Evolutionary conservation across 2,113 vertebrate species (phyloP), one percentile per base, ranked within the genome.

Genomic region (Podarcis muralis): DNA sequence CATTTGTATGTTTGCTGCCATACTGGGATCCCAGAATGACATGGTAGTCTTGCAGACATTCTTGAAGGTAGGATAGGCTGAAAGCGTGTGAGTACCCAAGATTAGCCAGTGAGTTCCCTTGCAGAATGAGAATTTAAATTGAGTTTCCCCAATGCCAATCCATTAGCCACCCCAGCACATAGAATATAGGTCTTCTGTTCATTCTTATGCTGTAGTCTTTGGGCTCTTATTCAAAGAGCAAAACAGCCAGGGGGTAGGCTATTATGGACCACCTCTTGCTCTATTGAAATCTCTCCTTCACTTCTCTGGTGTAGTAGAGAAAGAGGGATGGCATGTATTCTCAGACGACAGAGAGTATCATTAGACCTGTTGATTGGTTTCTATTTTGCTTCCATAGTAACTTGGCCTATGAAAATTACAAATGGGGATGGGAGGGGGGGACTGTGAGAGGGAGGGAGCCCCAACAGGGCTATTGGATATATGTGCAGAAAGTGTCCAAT

Each of bases 221-320:
- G 62, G 9, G 27, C 37, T 65, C 25, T 76, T 30, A 43, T 66
- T 35, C n/a, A 11, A 22, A 4, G 30, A 32, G 65, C 27, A 85
- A 40, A 85, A 62, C 23, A 32, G 25, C 15, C 40, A 40, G 65
- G 59, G 43, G 2, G 65, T 37, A 40, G 74, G 37, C 37, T 85
- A 20, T 74, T 30, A 5, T 13, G 30, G 25, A 48, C 69, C 40
- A 69, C 25, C 62, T 48, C n/a, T 81, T 83, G 0, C 81, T 80
- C 79, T 90, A 89, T 80, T 84, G 78, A 88, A 91, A 16, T 66
- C 87, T 93, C 93, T 1, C 86, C 11, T 89, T 72, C 68, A 15
- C 6, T 0, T 57, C 75, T 86, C 25, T 87, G n/a, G 48, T 59
- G 18, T 11, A 90, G 77, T 23, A 62, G 59, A 62, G 23, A 85